Evolutionary conservation across 2,888 invertebrate species (phyloP), one percentile per base, ranked within the genome.

Genomic region (Diogma glabrata): DNA sequence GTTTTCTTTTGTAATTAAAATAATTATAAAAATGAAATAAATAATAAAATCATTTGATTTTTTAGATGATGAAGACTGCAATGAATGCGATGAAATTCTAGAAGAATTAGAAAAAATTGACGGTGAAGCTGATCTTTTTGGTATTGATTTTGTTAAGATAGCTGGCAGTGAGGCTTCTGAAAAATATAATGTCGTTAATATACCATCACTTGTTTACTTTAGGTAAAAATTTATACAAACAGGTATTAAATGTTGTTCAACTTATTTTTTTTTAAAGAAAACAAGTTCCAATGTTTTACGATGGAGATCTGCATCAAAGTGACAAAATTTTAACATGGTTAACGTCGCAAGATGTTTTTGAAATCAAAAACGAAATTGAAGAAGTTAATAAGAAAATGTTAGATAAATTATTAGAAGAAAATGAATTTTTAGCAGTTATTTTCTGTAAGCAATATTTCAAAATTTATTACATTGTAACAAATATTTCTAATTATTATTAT

Each of bases 341-440:
- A 38, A 93, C 93, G 22, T 91, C 91, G 47, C 92, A 93, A 64
- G 93, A 93, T 65, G 89, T 92, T 50, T 92, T 93, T 71, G 92
- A 93, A 71, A 85, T 93, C 50, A 92, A 91, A 74, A 93, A 92
- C 64, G 93, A 93, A 77, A 95, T 95, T 63, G 94, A 94, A 67
- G 94, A 95, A 67, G 95, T 96, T 8, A 94, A 95, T 69, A 82
- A 89, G 56, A 93, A 94, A 72, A 94, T 94, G 91, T 74, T 95
- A 61, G 93, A 95, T 64, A 95, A 95, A 71, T 73, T 95, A 17
- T 71, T 95, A 50, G 90, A 93, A 58, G 95, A 95, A 67, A 93
- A 93, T 61, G 94, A 94, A 72, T 95, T 92, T 64, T 75, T 96
- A 48, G 87, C 93, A 6, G 93, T 96, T 50, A 94, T 88, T 67